Percentiles rank a stretch among this genome's conserved stretches.
phyloP scores from a whole-genome alignment of 2,888 invertebrate species.

The Dromius quadrimaculatus region DNA sequence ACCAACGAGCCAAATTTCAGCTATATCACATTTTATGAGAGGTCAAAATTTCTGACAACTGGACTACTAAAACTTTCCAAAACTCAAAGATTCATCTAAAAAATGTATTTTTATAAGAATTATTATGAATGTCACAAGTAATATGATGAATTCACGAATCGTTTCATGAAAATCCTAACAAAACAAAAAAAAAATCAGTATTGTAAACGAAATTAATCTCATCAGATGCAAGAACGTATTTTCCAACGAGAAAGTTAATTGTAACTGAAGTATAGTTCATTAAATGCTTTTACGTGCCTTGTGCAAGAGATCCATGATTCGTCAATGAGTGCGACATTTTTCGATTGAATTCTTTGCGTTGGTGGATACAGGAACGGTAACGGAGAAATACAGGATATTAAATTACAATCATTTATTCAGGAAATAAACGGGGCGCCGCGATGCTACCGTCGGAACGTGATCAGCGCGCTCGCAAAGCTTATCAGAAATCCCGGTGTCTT shows the following conservation, averaged over 20 bases:
- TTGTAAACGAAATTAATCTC: conserved; percentile 25
- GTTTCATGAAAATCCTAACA: conserved; percentile 8
- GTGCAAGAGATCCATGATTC: neutral
- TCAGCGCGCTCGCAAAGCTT: conserved; percentile 34
- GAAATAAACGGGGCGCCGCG: conserved; percentile 62
- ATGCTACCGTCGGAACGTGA: conserved; percentile 21
- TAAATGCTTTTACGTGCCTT: conserved; percentile 1
- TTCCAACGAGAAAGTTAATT: conserved; percentile 15
- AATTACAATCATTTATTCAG: conserved; percentile 68
- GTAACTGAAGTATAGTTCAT: conserved; percentile 25
- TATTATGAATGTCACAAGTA: no score
- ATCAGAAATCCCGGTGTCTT: conserved; percentile 35
- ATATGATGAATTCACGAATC: conserved; percentile 13
- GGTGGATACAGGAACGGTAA: conserved; percentile 8
- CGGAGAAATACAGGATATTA: conserved; percentile 61
- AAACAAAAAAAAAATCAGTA: conserved; percentile 16
- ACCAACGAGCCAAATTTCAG: no score
- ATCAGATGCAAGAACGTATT: conserved; percentile 18
- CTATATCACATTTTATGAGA: no score
- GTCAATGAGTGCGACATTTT: neutral
- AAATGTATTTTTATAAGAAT: no score
- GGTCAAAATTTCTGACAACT: no score
- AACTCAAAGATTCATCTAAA: no score
- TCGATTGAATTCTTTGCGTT: conserved; percentile 1
- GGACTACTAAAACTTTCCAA: no score